Evolutionary conservation across 2,797 vertebrate genomes (phyloP).

Genomic region (Karalla daura): DNA sequence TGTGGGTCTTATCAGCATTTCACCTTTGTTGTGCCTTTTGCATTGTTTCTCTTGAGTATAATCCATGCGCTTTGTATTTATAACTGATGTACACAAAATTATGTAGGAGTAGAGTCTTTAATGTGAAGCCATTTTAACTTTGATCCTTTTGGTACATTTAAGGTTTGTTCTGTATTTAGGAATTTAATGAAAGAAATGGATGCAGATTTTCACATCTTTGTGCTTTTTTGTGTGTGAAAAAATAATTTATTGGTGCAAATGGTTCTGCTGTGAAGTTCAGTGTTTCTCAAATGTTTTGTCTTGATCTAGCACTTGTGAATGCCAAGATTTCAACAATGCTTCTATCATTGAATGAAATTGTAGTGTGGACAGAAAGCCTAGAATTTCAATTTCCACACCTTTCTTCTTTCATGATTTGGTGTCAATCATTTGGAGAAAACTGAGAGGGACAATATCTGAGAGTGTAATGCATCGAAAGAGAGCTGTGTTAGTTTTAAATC

Average conservation of each 20-base stretch:
- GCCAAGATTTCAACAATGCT: not conserved
- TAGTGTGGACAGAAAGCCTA: not conserved
- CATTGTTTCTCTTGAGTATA: slow-evolving; percentile 17
- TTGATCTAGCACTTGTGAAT: too few relatives aligned
- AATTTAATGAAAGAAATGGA: slow-evolving; percentile 6
- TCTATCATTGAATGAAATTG: not conserved
- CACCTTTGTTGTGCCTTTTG: slow-evolving; percentile 52
- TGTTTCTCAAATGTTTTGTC: slow-evolving; percentile 19
- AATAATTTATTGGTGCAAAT: slow-evolving; percentile 42
- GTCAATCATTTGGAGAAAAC: not conserved
- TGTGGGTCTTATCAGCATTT: slow-evolving; percentile 9
- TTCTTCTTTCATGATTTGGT: slow-evolving; percentile 3
- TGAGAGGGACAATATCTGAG: not conserved
- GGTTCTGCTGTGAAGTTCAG: not conserved
- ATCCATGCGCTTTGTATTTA: slow-evolving; percentile 43
- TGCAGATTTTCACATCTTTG: slow-evolving; percentile 2
- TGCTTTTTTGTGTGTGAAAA: slow-evolving; percentile 10
- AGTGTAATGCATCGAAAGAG: not conserved
- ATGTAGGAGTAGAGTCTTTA: slow-evolving; percentile 17
- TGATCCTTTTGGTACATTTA: not conserved
- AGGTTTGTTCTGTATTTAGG: not conserved
- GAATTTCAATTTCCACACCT: not conserved
- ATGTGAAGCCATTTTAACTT: slow-evolving; percentile 15
- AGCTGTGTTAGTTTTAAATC: not conserved
- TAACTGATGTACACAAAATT: not conserved